Percentiles rank a stretch among this genome's conserved stretches.
Conservation (phyloP, 1,140 invertebrate species). For the Atta colombica region DNA sequence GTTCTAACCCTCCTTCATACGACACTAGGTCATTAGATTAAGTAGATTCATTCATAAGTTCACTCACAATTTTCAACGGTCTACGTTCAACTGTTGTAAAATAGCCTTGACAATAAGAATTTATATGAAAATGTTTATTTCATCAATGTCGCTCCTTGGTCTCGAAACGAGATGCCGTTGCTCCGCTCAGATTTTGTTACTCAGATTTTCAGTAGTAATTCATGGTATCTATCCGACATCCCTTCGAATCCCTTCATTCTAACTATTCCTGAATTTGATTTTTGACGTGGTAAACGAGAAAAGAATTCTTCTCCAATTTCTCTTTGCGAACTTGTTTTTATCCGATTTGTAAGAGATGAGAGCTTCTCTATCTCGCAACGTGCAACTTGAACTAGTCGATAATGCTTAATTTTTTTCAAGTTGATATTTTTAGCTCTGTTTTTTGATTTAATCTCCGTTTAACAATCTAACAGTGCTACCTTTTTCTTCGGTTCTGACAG, state of each 20-base stretch:
- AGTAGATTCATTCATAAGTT: conserved; percentile 53
- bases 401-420: conserved; percentile 12
- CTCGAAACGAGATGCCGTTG: conserved; percentile 5
- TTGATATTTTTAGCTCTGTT: conserved; percentile 32
- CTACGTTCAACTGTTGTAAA: not conserved
- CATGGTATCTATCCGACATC: not conserved
- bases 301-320: conserved; percentile 3
- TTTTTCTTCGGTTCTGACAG: conserved; percentile 62
- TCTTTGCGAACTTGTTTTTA: not conserved
- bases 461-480: conserved; percentile 66
- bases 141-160: not conserved
- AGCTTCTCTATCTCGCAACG: conserved; percentile 4
- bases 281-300: not conserved
- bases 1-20: conserved; percentile 56
- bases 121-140: conserved; percentile 17
- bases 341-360: conserved; percentile 15
- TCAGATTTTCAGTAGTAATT: conserved; percentile 16
- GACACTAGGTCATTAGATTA: conserved; percentile 62
- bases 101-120: not conserved
- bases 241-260: not conserved
- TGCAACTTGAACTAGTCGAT: not conserved
- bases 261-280: not conserved
- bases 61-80: conserved; percentile 27
- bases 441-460: conserved; percentile 39
- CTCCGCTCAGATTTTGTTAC: not conserved